Base-by-base conservation (phyloP, 2,113 vertebrate species). In the Anthoscopus minutus region DNA sequence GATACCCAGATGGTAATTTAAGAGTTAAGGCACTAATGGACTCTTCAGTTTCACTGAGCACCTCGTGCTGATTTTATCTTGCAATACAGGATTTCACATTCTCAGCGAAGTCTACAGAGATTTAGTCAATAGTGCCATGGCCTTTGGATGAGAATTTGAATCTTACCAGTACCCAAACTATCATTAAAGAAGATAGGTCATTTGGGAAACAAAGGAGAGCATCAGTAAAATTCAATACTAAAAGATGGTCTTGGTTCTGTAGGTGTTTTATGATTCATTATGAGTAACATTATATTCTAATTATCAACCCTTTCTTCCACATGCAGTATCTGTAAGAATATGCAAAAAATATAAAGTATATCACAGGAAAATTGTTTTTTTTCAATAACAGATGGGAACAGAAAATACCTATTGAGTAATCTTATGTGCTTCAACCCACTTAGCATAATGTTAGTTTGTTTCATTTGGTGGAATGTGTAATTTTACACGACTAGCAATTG, bases 21-120 rank as follows among this genome's bases (percentile, higher is more conserved):
- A 94, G 86, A 97, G 94, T 97, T 97, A 97, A 97, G 87, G 81
- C 88, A 92, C 91, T 97, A 97, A 96, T 95, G 96, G 96, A 88
- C 89, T 98, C 97, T 96, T 97, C 57, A 74, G 97, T 97, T 97
- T 96, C 95, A 96, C 51, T 87, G 87, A 91, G 71, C 83, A 91
- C 62, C 96, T 88, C 37, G 87, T 94, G 96, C 91, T 97, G 98
- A 98, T 98, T 98, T 98, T 98, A 99, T 98, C 98, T 91, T 88
- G 84, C 92, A 96, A 98, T 98, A 98, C 97, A 96, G 96, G 92
- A 98, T 98, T 98, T 98, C 98, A 98, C 98, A 98, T 97, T 97
- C 98, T 98, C 98, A 99, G 98, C 98, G 98, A 97, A 98, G 97
- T 98, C 98, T 98, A 98, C 89, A 97, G 96, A 97, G 95, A 98